phyloP scores from a whole-genome alignment of 1,140 invertebrate genomes.

The Heliconius nattereri region DNA sequence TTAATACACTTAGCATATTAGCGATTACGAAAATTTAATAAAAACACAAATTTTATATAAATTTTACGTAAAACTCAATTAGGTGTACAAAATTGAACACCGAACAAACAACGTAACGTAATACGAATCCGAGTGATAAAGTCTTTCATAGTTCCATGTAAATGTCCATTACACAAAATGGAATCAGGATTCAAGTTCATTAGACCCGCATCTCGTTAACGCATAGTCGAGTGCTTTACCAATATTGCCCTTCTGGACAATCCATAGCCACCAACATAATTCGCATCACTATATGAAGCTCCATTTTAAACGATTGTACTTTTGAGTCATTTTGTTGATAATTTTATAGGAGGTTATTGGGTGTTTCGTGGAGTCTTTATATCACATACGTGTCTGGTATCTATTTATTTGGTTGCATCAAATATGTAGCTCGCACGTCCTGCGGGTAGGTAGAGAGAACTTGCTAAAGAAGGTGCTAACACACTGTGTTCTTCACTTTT shows the following conservation, averaged over 20 bases:
- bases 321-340: slow-evolving; percentile 50
- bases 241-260: slow-evolving; percentile 76
- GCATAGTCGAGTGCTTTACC: slow-evolving; percentile 73
- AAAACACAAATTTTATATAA: background rate
- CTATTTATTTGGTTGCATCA: too few relatives aligned
- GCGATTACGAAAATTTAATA: background rate
- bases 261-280: slow-evolving; percentile 53
- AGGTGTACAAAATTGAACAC: background rate
- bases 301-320: slow-evolving; percentile 41
- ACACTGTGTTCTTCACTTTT: too few relatives aligned
- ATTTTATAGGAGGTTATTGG: slow-evolving; percentile 1
- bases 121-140: slow-evolving; percentile 21
- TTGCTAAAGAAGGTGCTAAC: too few relatives aligned
- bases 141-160: slow-evolving; percentile 56
- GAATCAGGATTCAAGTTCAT: slow-evolving; percentile 77
- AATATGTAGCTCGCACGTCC: too few relatives aligned
- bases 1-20: background rate
- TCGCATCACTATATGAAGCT: slow-evolving; percentile 36
- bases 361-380: too few relatives aligned
- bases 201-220: slow-evolving; percentile 76
- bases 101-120: background rate
- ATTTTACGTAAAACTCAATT: background rate
- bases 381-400: too few relatives aligned
- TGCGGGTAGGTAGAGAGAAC: too few relatives aligned
- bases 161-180: slow-evolving; percentile 74